Evolutionary conservation across 2,888 invertebrate genomes (phyloP).

Genomic region (Temnothorax unifasciatus): DNA sequence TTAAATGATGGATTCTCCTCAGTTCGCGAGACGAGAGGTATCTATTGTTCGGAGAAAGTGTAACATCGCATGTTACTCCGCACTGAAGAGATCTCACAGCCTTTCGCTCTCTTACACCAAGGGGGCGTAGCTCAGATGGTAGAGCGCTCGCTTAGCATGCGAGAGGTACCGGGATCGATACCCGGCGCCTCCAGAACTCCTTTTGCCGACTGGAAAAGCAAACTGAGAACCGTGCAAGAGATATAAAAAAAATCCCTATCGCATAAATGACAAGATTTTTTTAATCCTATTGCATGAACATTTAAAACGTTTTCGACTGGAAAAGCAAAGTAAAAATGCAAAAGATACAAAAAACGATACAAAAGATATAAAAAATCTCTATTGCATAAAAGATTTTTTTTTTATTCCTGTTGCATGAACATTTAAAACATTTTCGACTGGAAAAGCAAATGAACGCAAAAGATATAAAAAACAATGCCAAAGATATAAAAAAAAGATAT

Average conservation of each 20-base stretch:
- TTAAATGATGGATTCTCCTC: background rate
- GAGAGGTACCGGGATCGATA: slow-evolving; percentile 86
- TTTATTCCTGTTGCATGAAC: background rate
- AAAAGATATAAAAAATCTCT: background rate
- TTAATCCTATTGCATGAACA: background rate
- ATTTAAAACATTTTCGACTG: background rate
- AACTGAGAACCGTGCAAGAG: background rate
- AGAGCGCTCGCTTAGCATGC: slow-evolving; percentile 86
- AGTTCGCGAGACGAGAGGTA: background rate
- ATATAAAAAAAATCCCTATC: background rate
- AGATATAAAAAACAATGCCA: background rate
- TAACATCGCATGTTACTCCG: background rate
- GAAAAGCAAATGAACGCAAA: no score
- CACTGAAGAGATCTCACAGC: background rate
- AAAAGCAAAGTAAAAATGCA: no score
- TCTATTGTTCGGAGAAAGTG: slow-evolving; percentile 19
- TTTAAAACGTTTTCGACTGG: background rate
- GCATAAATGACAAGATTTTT: background rate
- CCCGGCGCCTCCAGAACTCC: slow-evolving; percentile 83
- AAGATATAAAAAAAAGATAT: no score
- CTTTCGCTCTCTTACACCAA: background rate
- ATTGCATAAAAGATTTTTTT: background rate
- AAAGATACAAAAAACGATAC: no score
- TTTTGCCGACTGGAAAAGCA: background rate
- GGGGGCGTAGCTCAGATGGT: slow-evolving; percentile 86